phyloP scores from a whole-genome alignment of 2,888 invertebrate species.

The Drosophila hamatofila region DNA sequence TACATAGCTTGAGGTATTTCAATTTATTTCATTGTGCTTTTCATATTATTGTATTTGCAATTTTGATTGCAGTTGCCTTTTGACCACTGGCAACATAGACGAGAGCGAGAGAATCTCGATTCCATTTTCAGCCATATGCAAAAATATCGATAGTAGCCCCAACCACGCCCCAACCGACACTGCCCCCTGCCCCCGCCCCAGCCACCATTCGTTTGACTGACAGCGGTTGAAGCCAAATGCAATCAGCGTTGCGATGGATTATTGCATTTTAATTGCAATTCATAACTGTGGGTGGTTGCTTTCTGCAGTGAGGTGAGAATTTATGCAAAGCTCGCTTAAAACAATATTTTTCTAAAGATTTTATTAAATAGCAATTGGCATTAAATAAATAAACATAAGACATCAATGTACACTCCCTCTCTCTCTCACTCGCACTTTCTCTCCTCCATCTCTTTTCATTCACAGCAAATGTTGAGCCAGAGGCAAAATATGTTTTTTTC shows the following conservation, averaged over 20 bases:
- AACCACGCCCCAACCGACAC: not conserved
- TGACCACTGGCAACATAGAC: constrained; percentile 54
- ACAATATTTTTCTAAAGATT: constrained; percentile 64
- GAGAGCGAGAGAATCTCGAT: constrained; percentile 30
- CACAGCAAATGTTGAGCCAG: constrained; percentile 33
- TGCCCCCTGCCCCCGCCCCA: too few species aligned
- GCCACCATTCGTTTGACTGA: constrained; percentile 34
- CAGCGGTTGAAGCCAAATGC: constrained; percentile 28
- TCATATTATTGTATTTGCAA: constrained; percentile 81
- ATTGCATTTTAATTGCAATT: constrained; percentile 54
- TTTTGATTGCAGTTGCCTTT: constrained; percentile 79
- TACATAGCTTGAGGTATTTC: constrained; percentile 81
- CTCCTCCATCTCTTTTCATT: not conserved
- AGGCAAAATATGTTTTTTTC: constrained; percentile 57
- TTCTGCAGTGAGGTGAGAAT: not conserved
- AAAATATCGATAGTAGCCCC: constrained; percentile 52
- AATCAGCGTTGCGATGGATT: constrained; percentile 44
- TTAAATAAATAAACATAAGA: constrained; percentile 66
- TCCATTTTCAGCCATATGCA: constrained; percentile 58
- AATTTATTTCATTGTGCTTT: constrained; percentile 82
- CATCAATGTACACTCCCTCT: constrained; percentile 17
- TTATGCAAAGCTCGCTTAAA: constrained; percentile 48
- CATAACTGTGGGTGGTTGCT: constrained; percentile 5
- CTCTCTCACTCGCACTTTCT: not conserved
- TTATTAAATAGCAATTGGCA: constrained; percentile 56